Evolutionary conservation across 1,140 invertebrate species (phyloP), one percentile per base, ranked within the genome.

Genomic region (Caerostris extrusa): DNA sequence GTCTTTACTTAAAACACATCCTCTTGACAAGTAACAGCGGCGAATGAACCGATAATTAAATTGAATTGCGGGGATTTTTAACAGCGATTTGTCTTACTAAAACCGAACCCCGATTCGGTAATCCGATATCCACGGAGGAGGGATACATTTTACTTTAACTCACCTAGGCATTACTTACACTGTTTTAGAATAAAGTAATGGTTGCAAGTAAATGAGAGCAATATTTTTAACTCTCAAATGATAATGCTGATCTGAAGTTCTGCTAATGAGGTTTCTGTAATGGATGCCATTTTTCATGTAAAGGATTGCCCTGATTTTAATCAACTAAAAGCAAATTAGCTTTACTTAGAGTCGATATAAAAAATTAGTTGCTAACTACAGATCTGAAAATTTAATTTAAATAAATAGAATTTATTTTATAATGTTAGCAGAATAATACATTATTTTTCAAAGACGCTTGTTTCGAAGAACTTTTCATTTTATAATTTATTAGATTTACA

Each of bases 51-150:
- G 61, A 88, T 93, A 93, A 93, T 93, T 93, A 93, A 93, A 93
- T 93, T 93, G 92, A 88, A 93, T 93, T 82, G 92, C 60, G 85
- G 55, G 58, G 57, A 87, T 93, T 87, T 93, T 93, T 87, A 93
- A 88, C 83, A 64, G 64, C 92, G 57, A 93, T 93, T 93, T 93
- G 92, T 93, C 92, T 93, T 93, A 93, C 92, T 93, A 88, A 87
- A 87, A 34, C 17, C 7, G 10, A 77, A 19, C 81, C 60, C 57
- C 81, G 19, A 85, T 67, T 53, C 10, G 81, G 14, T 91, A 57
- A 12, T 91, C 55, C 5, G 69, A n/a, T 3, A 61, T 64, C 34
- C 58, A 60, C 34, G 60, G 55, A 57, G 55, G 60, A 58, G 50
- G 61, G 53, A 85, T 93, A 71, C 19, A 64, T 69, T 64, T 86